Evolutionary conservation across 2,888 invertebrate genomes (phyloP), one percentile per base, ranked within the genome.

Genomic region (Meliscaeva auricollis): DNA sequence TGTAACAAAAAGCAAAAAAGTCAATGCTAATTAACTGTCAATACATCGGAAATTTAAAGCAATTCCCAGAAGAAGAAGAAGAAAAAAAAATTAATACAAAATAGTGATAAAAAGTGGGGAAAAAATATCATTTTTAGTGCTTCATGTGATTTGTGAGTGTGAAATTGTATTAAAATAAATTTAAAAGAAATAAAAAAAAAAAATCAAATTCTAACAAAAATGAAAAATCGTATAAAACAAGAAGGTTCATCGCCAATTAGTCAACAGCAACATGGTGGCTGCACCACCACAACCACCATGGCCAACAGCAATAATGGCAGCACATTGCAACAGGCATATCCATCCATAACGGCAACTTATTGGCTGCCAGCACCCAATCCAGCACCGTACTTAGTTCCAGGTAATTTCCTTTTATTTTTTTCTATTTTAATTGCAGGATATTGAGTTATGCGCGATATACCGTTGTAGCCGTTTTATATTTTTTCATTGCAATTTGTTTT

Each of bases 351-450:
- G 92, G 95, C 96, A 92, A 95, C 96, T 91, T 96, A 96, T 93
- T 96, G 96, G 96, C 95, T 96, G 90, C 96, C 96, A 88, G 95
- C 96, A 90, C 94, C 96, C 88, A 95, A 95, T 93, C 95, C 95
- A 89, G 95, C 95, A 91, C 96, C 96, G 90, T 96, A 96, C 93
- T 94, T 96, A 92, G 94, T 96, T 92, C 96, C 96, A 96, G 96
- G 96, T 96, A 95, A 91, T 91, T 91, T 91, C 89, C 89, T 88
- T 88, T 90, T 88, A 89, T 88, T 88, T 87, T 41, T 35, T 64
- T 76, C 38, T 38, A 9, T 77, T 81, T 81, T 41, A 48, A 69
- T 81, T 69, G 60, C 76, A 85, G 85, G 85, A 85, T 85, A 81
- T 85, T 76, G 66, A 48, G 41, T 85, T 85, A 64, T 54, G 54